Conservation (phyloP, 2,888 invertebrate genomes). For the Dendrolimus pini region DNA sequence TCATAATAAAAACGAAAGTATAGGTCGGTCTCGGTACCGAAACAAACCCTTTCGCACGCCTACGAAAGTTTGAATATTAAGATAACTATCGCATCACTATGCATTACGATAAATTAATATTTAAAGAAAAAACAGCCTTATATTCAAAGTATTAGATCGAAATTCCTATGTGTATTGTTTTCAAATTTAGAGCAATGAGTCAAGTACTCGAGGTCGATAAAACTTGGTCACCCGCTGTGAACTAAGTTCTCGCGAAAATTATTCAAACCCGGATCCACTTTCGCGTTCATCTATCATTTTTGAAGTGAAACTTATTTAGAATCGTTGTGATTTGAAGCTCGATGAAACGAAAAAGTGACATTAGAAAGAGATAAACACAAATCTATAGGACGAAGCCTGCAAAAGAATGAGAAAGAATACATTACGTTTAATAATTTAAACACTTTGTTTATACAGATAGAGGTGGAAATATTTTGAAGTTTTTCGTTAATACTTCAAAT, state of each 20-base stretch:
- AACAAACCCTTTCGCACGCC: background rate
- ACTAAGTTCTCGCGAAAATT: constrained; percentile 68
- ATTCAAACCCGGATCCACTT: constrained; percentile 62
- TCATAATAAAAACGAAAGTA: constrained; percentile 32
- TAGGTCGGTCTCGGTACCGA: background rate
- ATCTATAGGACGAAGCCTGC: too few species aligned
- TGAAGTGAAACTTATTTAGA: too few species aligned
- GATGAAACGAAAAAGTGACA: too few species aligned
- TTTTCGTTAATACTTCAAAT: constrained; percentile 3
- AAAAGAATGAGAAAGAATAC: too few species aligned
- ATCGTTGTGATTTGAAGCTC: too few species aligned
- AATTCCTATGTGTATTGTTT: background rate
- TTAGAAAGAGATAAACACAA: too few species aligned
- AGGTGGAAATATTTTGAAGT: too few species aligned
- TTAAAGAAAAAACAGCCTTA: background rate
- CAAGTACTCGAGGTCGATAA: constrained; percentile 11
- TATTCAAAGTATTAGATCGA: background rate
- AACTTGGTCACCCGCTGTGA: constrained; percentile 51
- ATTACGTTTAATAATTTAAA: too few species aligned
- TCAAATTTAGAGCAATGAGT: constrained; percentile 9
- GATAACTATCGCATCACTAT: background rate
- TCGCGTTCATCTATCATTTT: constrained; percentile 31
- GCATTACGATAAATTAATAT: background rate
- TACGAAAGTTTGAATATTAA: background rate
- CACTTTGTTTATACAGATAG: too few species aligned